phyloP scores from a whole-genome alignment of 2,888 invertebrate species.

The Lathronympha strigana region DNA sequence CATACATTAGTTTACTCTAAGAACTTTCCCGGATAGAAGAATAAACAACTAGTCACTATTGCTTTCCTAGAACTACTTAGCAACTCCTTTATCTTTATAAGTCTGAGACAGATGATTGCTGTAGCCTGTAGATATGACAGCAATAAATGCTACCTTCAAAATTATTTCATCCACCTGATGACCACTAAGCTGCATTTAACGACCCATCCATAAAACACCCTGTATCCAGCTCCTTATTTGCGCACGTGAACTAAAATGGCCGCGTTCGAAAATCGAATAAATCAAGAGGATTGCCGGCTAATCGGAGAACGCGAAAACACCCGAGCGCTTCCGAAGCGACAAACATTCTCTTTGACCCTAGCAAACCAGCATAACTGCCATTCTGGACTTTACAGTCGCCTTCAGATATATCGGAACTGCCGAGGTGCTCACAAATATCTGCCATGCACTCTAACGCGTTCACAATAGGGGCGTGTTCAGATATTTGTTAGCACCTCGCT shows the following conservation, averaged over 20 bases:
- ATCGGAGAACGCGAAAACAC: constrained; percentile 64
- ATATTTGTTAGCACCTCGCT: no score
- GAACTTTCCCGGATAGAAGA: no score
- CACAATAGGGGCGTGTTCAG: no score
- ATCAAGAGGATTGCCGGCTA: constrained; percentile 79
- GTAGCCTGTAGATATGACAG: constrained; percentile 1
- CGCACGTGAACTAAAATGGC: constrained; percentile 78
- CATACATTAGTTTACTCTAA: no score
- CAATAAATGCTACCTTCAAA: neutral
- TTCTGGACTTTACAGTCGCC: no score
- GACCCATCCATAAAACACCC: constrained; percentile 47
- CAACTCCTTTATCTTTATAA: neutral
- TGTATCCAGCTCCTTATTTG: constrained; percentile 64
- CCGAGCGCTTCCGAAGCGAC: constrained; percentile 42
- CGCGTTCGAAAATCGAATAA: constrained; percentile 73
- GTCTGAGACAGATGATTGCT: neutral
- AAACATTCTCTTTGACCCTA: no score
- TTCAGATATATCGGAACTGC: no score
- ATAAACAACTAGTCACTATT: no score
- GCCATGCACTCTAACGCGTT: no score
- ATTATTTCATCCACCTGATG: constrained; percentile 12
- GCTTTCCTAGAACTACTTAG: no score
- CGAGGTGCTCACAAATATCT: no score
- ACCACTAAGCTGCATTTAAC: constrained; percentile 11
- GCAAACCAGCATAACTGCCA: no score